Evolutionary conservation across 2,797 vertebrate genomes (phyloP).

Genomic region (Arctocebus calabarensis): DNA sequence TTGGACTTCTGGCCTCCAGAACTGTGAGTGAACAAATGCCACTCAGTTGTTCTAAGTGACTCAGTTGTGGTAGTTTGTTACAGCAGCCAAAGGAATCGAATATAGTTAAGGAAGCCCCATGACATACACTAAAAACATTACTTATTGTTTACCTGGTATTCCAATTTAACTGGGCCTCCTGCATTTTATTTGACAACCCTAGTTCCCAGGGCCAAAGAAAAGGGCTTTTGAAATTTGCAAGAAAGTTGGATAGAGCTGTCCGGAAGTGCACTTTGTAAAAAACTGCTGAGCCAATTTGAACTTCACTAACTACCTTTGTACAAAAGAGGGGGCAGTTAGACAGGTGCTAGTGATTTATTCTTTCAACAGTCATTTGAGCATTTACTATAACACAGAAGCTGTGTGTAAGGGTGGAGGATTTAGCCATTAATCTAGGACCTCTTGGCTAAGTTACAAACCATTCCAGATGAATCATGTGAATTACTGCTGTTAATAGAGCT

Average conservation of each 20-base stretch:
- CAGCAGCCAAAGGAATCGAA: neutral
- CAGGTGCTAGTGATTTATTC: slow-evolving; percentile 59
- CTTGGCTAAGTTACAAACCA: neutral
- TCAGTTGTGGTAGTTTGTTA: neutral
- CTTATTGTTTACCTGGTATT: slow-evolving; percentile 33
- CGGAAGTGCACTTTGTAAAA: neutral
- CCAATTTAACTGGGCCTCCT: neutral
- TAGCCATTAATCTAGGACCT: neutral
- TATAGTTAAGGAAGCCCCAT: neutral
- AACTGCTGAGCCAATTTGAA: neutral
- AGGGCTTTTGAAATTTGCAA: slow-evolving; percentile 24
- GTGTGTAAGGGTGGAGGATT: neutral
- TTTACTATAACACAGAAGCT: slow-evolving; percentile 6
- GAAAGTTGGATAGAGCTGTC: neutral
- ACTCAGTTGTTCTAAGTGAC: neutral
- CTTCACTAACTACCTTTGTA: slow-evolving; percentile 3
- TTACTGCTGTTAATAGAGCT: neutral
- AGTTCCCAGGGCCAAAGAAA: slow-evolving; percentile 30
- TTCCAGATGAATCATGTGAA: neutral
- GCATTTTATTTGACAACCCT: slow-evolving; percentile 17
- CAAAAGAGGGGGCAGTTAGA: neutral
- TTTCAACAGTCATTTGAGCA: slow-evolving; percentile 15
- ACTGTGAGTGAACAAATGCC: neutral
- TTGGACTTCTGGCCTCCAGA: neutral
- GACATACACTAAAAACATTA: neutral